Evolutionary conservation across 1,140 invertebrate genomes (phyloP), one percentile per base, ranked within the genome.

Genomic region (Sitobion miscanthi): DNA sequence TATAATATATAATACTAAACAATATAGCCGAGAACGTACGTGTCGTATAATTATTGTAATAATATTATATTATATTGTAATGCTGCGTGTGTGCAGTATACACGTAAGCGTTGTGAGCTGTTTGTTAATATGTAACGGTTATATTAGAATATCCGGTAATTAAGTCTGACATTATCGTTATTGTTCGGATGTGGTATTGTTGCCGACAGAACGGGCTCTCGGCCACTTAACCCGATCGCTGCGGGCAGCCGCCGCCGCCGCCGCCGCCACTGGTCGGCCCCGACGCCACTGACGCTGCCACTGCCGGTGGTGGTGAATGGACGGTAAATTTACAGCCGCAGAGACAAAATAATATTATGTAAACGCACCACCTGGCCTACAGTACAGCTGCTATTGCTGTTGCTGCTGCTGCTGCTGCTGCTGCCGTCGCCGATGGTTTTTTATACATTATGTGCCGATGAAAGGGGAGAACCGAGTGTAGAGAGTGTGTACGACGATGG

Each of bases 311-410:
- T 20, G 14, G 49, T 45, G 57, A 91, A 92, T 52, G 77, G 91
- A 92, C 91, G 47, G 91, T 83, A 83, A 92, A 92, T 83, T 38
- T 52, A 42, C 90, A 83, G 57, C 45, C 91, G 77, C 91, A 92
- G 91, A 92, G 91, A 92, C 91, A 92, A 92, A 92, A 91, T 91
- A 91, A 91, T 91, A 47, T 83, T 83, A 91, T 91, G 90, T 91
- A 91, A 92, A 92, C 91, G 91, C 42, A 82, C 91, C 91, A 92
- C 91, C 91, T 92, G 91, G 91, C 77, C 47, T 42, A 1, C 77
- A n/a, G n/a, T 77, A 17, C 90, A 91, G 90, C 90, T 91, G 90
- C 14, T 52, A 14, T 14, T 52, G 17, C 5, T 4, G 45, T 9
- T 42, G 21, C 2, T 35, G n/a, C n/a, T 23, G 54, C n/a, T 47